Evolutionary conservation across 2,113 vertebrate genomes (phyloP).

Genomic region (Sterna hirundo): DNA sequence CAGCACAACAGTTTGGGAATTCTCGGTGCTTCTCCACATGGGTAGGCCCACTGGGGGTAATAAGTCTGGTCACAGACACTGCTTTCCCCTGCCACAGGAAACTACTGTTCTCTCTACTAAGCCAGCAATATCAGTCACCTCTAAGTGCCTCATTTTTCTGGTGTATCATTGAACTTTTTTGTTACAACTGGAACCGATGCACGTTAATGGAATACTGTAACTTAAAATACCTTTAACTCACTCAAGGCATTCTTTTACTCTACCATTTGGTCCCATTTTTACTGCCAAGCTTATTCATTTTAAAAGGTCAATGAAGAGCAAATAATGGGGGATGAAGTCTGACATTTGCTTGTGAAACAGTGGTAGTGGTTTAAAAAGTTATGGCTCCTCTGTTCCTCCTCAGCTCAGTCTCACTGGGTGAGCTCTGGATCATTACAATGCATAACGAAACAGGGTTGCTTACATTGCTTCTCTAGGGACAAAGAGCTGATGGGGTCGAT

Average conservation of each 20-base stretch:
- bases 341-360: constrained; percentile 37
- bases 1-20: not conserved
- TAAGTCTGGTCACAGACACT: not conserved
- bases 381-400: not conserved
- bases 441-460: not conserved
- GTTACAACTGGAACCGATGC: not conserved
- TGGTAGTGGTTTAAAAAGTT: constrained; percentile 5
- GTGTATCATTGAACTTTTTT: not conserved
- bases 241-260: not conserved
- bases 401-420: not conserved
- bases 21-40: not conserved
- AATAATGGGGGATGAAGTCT: constrained; percentile 28
- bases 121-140: not conserved
- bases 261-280: not conserved
- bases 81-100: not conserved
- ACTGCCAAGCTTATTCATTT: not conserved
- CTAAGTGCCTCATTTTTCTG: not conserved
- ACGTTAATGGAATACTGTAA: not conserved
- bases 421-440: not conserved
- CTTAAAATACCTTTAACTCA: not conserved
- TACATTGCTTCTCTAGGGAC: not conserved
- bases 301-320: constrained; percentile 34
- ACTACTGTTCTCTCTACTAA: not conserved
- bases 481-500: not conserved
- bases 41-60: not conserved